These are phyloP conservation scores for Hyles vespertilio DNA, from an alignment of 1,140 invertebrate genomes.

Conservation along the genomic window DNA sequence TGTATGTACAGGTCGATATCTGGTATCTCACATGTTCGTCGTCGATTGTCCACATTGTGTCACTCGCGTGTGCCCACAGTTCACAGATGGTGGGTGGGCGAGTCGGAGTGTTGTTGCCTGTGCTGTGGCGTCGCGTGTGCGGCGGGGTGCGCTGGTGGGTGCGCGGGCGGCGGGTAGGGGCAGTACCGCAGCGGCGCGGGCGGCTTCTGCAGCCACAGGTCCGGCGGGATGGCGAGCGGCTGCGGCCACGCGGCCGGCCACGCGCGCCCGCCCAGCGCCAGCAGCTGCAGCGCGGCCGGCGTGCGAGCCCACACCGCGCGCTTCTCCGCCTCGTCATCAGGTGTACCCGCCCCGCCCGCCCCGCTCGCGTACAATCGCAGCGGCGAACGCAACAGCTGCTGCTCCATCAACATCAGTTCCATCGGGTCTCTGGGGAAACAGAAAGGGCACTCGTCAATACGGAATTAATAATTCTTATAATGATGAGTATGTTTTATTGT, in stretches of 20 bases:
- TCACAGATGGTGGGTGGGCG: conserved; percentile 59
- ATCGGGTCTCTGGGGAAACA: conserved; percentile 70
- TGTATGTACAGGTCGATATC: no score
- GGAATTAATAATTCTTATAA: no score
- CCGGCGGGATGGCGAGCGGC: conserved; percentile 53
- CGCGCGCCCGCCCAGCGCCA: conserved; percentile 59
- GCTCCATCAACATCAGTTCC: conserved; percentile 75
- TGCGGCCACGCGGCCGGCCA: conserved; percentile 63
- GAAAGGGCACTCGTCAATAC: no score
- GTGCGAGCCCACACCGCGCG: conserved; percentile 65
- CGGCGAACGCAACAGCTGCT: conserved; percentile 68
- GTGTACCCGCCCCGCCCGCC: conserved; percentile 19
- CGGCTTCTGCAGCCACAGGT: conserved; percentile 68
- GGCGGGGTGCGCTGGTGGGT: conserved; percentile 38
- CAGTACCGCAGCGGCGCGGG: conserved; percentile 61
- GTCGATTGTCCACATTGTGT: no score
- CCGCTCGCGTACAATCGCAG: conserved; percentile 63
- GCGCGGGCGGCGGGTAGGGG: conserved; percentile 64
- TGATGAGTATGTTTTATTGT: no score
- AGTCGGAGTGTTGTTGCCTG: conserved; percentile 40
- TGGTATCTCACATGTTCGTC: no score
- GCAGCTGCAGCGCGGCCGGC: conserved; percentile 57
- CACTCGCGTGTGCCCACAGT: not conserved
- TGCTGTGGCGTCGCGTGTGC: conserved; percentile 41
- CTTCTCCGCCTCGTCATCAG: conserved; percentile 66